phyloP scores from a whole-genome alignment of 2,888 invertebrate genomes.

The Hoplodrina ambigua region DNA sequence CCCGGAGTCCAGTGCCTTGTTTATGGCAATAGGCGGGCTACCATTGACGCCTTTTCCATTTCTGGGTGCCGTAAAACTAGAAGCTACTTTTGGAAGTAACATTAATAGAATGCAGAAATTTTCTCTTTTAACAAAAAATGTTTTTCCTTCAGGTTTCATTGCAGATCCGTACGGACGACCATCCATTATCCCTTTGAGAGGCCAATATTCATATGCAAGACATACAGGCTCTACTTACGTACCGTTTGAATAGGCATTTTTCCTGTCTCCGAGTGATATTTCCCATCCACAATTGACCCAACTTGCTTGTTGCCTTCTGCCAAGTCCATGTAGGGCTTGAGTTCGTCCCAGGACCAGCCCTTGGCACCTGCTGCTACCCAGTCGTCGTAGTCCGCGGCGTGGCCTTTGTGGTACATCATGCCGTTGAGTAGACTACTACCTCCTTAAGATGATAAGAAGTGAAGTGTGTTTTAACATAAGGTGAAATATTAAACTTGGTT shows the following conservation, averaged over 20 bases:
- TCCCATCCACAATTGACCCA: conserved; percentile 86
- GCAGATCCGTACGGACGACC: too few relatives aligned
- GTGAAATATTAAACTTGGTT: not conserved
- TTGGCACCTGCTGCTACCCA: conserved; percentile 92
- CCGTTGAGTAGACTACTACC: conserved; percentile 94
- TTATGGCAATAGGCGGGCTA: too few relatives aligned
- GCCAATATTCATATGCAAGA: too few relatives aligned
- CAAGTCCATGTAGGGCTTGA: conserved; percentile 92
- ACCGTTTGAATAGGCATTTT: conserved; percentile 89
- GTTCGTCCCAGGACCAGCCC: conserved; percentile 93
- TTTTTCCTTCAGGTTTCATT: too few relatives aligned
- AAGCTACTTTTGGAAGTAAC: too few relatives aligned
- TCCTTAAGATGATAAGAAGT: conserved; percentile 78
- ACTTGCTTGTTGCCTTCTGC: conserved; percentile 92
- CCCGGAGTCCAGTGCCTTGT: too few relatives aligned
- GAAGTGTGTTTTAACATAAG: not conserved
- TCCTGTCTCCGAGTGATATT: conserved; percentile 90
- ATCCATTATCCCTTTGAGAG: too few relatives aligned
- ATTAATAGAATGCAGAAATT: too few relatives aligned
- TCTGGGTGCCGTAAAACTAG: too few relatives aligned
- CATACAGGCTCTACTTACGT: conserved; percentile 46
- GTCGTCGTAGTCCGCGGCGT: conserved; percentile 92
- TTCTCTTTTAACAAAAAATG: too few relatives aligned
- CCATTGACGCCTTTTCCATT: too few relatives aligned
- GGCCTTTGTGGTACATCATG: conserved; percentile 95